Base-by-base conservation (phyloP, 2,113 vertebrate species). In the Hemicordylus capensis region DNA sequence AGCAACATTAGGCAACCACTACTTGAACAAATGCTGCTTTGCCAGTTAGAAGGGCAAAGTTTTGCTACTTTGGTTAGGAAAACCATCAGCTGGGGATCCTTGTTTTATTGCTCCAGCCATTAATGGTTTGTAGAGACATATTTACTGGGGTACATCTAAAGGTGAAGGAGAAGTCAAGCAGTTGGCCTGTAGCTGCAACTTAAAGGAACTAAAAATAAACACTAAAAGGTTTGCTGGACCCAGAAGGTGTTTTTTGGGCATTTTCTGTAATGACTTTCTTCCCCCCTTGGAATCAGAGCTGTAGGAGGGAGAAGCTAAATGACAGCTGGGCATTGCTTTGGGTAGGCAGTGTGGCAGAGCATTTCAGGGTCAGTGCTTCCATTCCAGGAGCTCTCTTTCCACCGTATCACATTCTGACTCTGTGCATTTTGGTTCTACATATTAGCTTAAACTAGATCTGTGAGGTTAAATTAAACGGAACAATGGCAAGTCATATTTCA, bases 401-500 rank as follows among this genome's bases (percentile, higher is more conserved):
- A 0, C 2, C 88, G 86, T 48, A n/a, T 46, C 14, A n/a, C 9
- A 19, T 1, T 46, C 67, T 66, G 51, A 88, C 17, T 8, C 19
- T 1, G 15, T 44, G 10, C 70, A 39, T 54, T 56, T 46, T 80
- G 34, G 9, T 28, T 9, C 44, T 75, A 31, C 12, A 3, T 31
- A n/a, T 4, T 0, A 0, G 10, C 69, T 75, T 81, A 37, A 6
- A 20, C n/a, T 44, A 72, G 1, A 0, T 8, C 64, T 28, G 12
- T 26, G 26, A 5, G 66, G 20, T 12, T 2, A 86, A 80, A 75
- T 44, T 24, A n/a, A 6, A 15, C 9, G 22, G 51, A 78, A 6
- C 14, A 12, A 58, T 67, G 74, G 11, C 28, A 64, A 39, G 75
- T 34, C 64, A 14, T 59, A 26, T 77, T 39, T 76, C 39, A 22